Evolutionary conservation across 2,797 vertebrate genomes (phyloP).

Genomic region (Erpetoichthys calabaricus): DNA sequence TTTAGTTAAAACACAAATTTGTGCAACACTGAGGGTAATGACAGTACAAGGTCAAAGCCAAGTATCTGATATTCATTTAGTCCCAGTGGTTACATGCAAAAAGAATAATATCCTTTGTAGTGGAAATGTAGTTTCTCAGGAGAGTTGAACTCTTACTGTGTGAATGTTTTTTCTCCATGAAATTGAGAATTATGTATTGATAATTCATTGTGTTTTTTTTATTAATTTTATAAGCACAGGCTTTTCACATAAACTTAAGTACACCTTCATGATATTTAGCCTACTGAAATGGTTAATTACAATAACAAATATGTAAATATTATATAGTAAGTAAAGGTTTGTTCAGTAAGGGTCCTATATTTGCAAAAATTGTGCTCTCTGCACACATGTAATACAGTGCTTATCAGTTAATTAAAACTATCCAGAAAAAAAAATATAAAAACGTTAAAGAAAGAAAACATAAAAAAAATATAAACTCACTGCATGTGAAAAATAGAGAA

Average conservation of each 20-base stretch:
- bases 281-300: too few relatives aligned
- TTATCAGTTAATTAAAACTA: too few relatives aligned
- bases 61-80: neutral
- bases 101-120: slow-evolving; percentile 1
- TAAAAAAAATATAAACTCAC: too few relatives aligned
- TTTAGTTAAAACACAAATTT: neutral
- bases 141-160: neutral
- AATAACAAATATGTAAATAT: too few relatives aligned
- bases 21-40: neutral
- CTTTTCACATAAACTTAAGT: neutral
- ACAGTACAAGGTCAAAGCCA: neutral
- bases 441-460: too few relatives aligned
- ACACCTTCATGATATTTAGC: too few relatives aligned
- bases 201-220: neutral
- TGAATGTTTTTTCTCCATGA: neutral
- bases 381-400: too few relatives aligned
- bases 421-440: too few relatives aligned
- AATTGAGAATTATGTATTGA: neutral
- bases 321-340: too few relatives aligned
- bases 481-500: too few relatives aligned
- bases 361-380: too few relatives aligned
- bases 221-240: neutral
- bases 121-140: neutral
- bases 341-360: too few relatives aligned
- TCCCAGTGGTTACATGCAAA: neutral